Evolutionary conservation across 2,797 vertebrate genomes (phyloP), one percentile per base, ranked within the genome.

Genomic region (Lithobates pipiens): DNA sequence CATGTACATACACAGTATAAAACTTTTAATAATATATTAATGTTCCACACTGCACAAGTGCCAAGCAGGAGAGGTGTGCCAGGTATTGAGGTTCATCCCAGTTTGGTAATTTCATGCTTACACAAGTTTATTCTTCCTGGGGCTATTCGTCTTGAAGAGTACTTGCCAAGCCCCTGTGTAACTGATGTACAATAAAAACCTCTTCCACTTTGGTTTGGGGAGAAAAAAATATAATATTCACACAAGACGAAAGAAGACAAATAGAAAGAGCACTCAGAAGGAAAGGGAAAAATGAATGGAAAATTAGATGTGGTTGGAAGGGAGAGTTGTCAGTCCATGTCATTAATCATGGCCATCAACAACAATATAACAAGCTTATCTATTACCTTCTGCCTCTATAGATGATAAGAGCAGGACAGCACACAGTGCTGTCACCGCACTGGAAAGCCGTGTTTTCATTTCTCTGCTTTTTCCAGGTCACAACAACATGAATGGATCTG

Each of bases 311-410:
- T 2, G 10, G 57, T 88, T 85, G 72, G 54, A 34, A 29, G 78
- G 84, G 27, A 25, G 11, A 65, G 76, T 13, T 77, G 65, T 77
- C 74, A 89, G 76, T 81, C 88, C 88, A 85, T 84, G 79, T 76
- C 67, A 86, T 85, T 83, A 72, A 61, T 86, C 34, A 69, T 57
- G 70, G 72, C 84, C 77, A 57, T 39, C 23, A 29, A n/a, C 25
- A 23, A 32, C 21, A 16, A 76, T 1, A 70, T 57, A 6, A 83
- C 15, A 44, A 78, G 86, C 84, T 77, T 89, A 86, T 89, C 87
- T 84, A 91, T 96, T 98, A 99, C 96, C 96, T 98, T 99, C 97
- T 90, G 96, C 97, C 91, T 94, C 93, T 85, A 92, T 93, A 89
- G 94, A 95, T 89, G 93, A 95, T 89, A 99, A 91, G 89, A 96